These are phyloP conservation scores for Yponomeuta cagnagella DNA, from an alignment of 2,888 invertebrate species.

Conservation along the genomic window DNA sequence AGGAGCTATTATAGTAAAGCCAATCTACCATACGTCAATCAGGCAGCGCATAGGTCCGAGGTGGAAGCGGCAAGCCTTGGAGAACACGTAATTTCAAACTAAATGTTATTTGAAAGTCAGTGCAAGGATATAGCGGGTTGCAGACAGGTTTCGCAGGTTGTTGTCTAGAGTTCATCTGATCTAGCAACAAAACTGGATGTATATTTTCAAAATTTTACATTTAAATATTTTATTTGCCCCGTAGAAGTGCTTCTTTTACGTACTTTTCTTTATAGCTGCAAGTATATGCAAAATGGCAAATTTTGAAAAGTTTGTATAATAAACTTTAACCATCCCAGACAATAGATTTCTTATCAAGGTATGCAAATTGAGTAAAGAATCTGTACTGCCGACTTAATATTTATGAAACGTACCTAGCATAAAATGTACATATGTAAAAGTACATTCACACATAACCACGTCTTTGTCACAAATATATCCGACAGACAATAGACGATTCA, in stretches of 20 bases:
- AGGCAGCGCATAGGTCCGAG: neutral
- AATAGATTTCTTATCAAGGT: neutral
- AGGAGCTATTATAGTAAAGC: neutral
- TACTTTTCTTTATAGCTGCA: too few relatives aligned
- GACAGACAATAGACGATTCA: constrained; percentile 47
- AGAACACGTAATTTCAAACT: neutral
- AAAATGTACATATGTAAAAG: neutral
- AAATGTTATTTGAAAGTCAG: constrained; percentile 1
- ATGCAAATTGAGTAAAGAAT: neutral
- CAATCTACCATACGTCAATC: neutral
- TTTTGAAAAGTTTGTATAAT: neutral
- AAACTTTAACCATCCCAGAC: neutral
- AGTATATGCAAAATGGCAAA: neutral
- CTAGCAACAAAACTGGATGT: neutral
- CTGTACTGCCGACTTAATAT: neutral
- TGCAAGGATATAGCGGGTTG: neutral
- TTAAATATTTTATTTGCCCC: neutral
- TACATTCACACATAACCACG: constrained; percentile 1
- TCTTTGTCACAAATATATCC: constrained; percentile 11
- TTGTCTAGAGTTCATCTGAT: neutral
- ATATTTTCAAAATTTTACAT: neutral
- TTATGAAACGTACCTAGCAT: neutral
- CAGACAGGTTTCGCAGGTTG: neutral
- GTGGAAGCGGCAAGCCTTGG: neutral
- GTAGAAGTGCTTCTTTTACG: neutral